Base-by-base conservation (phyloP, 2,888 invertebrate genomes). In the Julus scanicus region DNA sequence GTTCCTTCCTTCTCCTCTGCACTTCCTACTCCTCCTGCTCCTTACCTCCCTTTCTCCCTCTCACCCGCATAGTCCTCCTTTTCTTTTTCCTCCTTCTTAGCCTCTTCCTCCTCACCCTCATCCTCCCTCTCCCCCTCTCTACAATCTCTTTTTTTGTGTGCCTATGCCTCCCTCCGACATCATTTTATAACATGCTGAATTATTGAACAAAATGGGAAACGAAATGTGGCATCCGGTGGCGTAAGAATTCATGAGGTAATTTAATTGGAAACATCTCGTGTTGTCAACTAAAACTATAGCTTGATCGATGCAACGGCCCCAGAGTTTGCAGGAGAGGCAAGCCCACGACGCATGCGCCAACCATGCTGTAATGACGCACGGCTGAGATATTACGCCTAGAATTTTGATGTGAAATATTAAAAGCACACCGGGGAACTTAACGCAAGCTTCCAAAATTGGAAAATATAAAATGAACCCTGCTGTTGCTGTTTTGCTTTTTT, bases 191-290 rank as follows among this genome's bases (percentile, higher is more conserved):
- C 85, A 49, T 85, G 44, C 29, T 85, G 85, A 85, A 85, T 85
- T 85, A 85, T 85, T 85, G 85, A 85, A 85, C 85, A 85, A 85
- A 85, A 85, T 85, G 85, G 85, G 85, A 85, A 85, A 85, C 85
- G 85, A 85, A 85, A 85, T 44, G 85, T 85, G 85, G 85, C 85
- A 85, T 85, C 85, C 85, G 85, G 85, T 85, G 85, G 85, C 85
- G 49, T 85, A 85, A 40, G 86, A 86, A 86, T 86, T 86, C 86
- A 86, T 86, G 86, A 86, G 86, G 86, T 86, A 86, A 86, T 86
- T 57, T 86, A 86, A 86, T 86, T 86, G 53, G 86, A 57, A 86
- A 86, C 85, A 85, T 85, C 85, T 85, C 44, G 85, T 44, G 85
- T 85, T 85, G 85, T 49, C 85, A 48, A 85, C 48, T 85, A 85